These are phyloP conservation scores for Torymus auratus DNA, from an alignment of 2,888 invertebrate species.

Conservation along the genomic window DNA sequence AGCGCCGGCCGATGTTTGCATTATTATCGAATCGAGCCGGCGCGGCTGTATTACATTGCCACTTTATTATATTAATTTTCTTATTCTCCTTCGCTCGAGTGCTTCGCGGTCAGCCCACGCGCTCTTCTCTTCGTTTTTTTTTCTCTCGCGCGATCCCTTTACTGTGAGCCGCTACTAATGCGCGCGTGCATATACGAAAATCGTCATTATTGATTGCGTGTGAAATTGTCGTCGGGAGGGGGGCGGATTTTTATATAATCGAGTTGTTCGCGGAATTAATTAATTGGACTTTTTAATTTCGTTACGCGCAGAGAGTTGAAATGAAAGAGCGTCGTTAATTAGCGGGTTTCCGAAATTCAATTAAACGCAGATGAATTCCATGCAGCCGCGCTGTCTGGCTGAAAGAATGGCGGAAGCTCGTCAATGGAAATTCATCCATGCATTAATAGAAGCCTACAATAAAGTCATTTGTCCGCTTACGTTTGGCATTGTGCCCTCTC, in stretches of 20 bases:
- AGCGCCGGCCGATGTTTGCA: conserved; percentile 37
- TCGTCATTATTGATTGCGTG: conserved; percentile 19
- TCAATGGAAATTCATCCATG: conserved; percentile 31
- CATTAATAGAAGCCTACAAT: conserved; percentile 51
- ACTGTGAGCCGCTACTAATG: neutral
- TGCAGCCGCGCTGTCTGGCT: neutral
- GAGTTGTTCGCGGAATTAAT: conserved; percentile 1
- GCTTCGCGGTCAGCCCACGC: conserved; percentile 38
- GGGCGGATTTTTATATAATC: neutral
- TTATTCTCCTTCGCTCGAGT: conserved; percentile 46
- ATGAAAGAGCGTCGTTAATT: neutral
- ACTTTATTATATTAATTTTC: conserved; percentile 59
- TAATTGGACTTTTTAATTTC: neutral
- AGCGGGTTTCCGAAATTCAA: conserved; percentile 34
- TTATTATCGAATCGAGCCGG: conserved; percentile 32
- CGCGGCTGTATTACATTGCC: conserved; percentile 46
- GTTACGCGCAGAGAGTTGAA: too few relatives aligned
- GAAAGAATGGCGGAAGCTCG: conserved; percentile 9
- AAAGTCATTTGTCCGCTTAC: conserved; percentile 56
- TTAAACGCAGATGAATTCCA: conserved; percentile 27
- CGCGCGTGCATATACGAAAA: neutral
- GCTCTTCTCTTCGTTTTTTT: neutral
- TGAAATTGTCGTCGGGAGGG: neutral
- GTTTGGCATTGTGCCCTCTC: conserved; percentile 49
- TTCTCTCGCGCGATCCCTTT: conserved; percentile 10